Base-by-base conservation (phyloP, 2,113 vertebrate genomes). In the Brachyistius frenatus region DNA sequence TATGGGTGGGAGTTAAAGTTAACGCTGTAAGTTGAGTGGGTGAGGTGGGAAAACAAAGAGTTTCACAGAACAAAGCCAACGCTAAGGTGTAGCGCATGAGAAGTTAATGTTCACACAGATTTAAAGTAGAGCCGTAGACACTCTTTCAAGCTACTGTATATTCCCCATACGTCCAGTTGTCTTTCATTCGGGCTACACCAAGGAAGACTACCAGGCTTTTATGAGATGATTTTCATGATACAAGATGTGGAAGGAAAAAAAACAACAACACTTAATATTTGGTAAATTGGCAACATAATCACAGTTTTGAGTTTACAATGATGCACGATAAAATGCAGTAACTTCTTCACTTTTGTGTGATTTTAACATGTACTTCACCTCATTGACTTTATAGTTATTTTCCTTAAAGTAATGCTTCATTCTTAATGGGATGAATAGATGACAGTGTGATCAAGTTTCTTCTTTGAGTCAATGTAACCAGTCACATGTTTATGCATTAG, bases 1-100 rank as follows among this genome's bases (percentile, higher is more conserved):
- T 75, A 60, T 1, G 65, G 83, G 65, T 81, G 71, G 78, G 69
- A 88, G 56, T 68, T 31, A 37, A 54, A 88, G 56, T 68, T 31
- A 37, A 54, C 53, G 14, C 56, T 69, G 67, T 57, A 65, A 55
- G 2, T 66, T 72, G 61, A 69, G 87, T 88, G 84, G 76, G 66
- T 72, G 81, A 85, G 76, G 81, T 80, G 85, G 69, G 83, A 73
- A 76, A 77, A 81, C 37, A 5, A 23, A 60, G 53, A 71, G 30
- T 74, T 84, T 86, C 50, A 61, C 55, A 84, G 52, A 80, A 67
- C 6, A 53, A 61, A 52, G 46, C 60, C 39, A 64, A 37, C 3
- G 52, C 74, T 57, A 83, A 74, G 46, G 39, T 13, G 57, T 47
- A 63, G 63, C 58, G 37, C 15, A 55, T 37, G 0, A 58, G 49